These are phyloP conservation scores for Enteromius anoplus DNA, from an alignment of 2,797 vertebrate genomes.

Conservation along the genomic window DNA sequence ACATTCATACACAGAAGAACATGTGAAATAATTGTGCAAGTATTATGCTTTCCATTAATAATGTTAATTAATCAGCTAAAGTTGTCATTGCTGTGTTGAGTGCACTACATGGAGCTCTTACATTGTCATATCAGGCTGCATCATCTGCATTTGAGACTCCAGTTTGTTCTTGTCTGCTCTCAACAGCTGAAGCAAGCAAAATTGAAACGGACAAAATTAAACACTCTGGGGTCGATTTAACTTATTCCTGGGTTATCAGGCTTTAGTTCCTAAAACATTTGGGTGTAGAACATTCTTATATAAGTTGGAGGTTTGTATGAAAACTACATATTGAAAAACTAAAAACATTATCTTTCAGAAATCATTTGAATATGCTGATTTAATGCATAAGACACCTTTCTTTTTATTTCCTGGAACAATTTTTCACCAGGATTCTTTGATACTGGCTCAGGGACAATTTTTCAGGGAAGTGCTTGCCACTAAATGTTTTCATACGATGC, in stretches of 20 bases:
- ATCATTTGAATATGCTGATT: neutral
- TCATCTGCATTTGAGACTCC: constrained; percentile 80
- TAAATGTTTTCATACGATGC: neutral
- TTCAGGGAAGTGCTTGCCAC: neutral
- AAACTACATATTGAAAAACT: neutral
- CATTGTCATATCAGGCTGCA: constrained; percentile 85
- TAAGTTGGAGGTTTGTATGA: neutral
- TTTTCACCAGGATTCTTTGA: neutral
- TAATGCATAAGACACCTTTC: neutral
- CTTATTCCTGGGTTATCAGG: neutral
- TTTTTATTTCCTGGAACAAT: neutral
- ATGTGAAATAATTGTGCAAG: neutral
- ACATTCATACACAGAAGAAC: constrained; percentile 29
- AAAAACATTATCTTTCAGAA: neutral
- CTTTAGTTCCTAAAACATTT: neutral
- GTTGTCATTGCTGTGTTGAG: neutral
- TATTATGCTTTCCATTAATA: neutral
- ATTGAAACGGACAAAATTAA: neutral
- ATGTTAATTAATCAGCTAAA: neutral
- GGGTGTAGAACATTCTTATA: neutral
- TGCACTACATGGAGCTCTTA: constrained; percentile 67
- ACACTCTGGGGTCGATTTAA: neutral
- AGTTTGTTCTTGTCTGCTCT: constrained; percentile 84
- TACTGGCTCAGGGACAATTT: neutral
- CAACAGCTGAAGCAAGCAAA: constrained; percentile 74